These are phyloP conservation scores for Coregonus suidteri DNA, from an alignment of 2,797 vertebrate species.

Conservation along the genomic window DNA sequence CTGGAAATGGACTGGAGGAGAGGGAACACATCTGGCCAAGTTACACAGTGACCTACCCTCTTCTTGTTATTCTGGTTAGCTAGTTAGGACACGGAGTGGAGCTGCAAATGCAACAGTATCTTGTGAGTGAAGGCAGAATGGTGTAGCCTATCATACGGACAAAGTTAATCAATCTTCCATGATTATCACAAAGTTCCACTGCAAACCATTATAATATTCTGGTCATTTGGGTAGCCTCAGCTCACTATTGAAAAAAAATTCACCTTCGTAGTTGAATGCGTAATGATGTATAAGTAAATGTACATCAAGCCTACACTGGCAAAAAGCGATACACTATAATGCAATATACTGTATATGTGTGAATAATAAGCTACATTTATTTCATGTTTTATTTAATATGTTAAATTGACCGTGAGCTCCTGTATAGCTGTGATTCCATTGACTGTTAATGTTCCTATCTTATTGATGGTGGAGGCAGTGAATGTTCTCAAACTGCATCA, in stretches of 20 bases:
- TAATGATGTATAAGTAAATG: background rate
- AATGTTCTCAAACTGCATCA: background rate
- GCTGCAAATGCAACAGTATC: too few relatives aligned
- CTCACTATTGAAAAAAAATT: background rate
- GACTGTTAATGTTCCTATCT: background rate
- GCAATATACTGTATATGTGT: background rate
- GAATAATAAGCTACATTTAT: conserved; percentile 7
- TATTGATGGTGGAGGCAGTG: background rate
- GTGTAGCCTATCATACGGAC: too few relatives aligned
- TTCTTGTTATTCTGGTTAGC: too few relatives aligned
- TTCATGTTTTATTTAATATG: background rate
- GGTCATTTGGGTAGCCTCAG: background rate
- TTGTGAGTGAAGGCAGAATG: too few relatives aligned
- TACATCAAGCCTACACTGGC: background rate
- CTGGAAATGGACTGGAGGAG: too few relatives aligned
- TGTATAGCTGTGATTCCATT: background rate
- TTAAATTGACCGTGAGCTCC: background rate
- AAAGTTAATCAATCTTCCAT: background rate
- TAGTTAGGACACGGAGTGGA: too few relatives aligned
- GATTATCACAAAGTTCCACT: background rate
- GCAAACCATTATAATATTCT: background rate
- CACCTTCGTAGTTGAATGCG: background rate
- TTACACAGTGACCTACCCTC: too few relatives aligned
- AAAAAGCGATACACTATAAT: background rate
- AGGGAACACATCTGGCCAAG: too few relatives aligned